phyloP scores from a whole-genome alignment of 2,797 vertebrate species.

The Vespertilio murinus region DNA sequence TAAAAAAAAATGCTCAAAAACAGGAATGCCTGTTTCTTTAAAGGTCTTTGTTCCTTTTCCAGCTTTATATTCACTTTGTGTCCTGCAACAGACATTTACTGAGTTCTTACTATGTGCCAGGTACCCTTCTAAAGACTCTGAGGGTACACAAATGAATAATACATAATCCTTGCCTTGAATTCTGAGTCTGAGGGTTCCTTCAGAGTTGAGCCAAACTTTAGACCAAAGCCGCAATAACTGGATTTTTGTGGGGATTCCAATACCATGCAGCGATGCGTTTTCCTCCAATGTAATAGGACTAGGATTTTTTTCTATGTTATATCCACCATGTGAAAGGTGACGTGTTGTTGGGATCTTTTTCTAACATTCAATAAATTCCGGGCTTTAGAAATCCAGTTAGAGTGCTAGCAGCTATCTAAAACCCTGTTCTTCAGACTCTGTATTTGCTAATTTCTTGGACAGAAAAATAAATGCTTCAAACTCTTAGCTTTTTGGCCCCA shows the following conservation, averaged over 20 bases:
- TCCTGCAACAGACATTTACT: not conserved
- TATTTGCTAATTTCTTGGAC: constrained; percentile 14
- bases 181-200: not conserved
- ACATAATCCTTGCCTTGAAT: not conserved
- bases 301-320: not conserved
- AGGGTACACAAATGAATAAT: not conserved
- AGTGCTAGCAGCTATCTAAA: not conserved
- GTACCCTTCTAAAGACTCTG: not conserved
- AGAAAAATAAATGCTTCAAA: constrained; percentile 55
- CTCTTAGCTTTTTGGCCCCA: not conserved
- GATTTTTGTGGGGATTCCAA: constrained; percentile 21
- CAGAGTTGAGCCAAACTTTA: not conserved
- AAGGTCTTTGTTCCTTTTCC: not conserved
- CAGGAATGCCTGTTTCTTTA: not conserved
- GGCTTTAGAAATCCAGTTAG: not conserved
- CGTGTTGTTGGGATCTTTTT: not conserved
- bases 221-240: not conserved
- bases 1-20: not conserved
- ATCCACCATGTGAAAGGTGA: not conserved
- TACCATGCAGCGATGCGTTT: not conserved
- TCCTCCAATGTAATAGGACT: not conserved
- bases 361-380: not conserved
- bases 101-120: not conserved
- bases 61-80: not conserved
- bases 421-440: constrained; percentile 23